Conservation (phyloP, 2,888 invertebrate species). For the Slavum lentiscoides region DNA sequence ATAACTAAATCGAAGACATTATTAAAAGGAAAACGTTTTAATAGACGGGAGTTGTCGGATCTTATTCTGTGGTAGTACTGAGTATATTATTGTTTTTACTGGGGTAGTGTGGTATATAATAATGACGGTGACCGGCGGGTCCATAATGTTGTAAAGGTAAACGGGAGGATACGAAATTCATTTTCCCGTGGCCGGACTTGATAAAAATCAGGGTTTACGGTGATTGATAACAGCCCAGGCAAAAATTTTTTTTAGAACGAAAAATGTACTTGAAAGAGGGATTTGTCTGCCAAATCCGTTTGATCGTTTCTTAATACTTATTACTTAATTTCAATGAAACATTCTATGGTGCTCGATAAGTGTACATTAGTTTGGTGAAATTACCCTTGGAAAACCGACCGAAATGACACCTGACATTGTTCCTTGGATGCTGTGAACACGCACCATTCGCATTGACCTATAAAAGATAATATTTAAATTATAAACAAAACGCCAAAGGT, state of each 20-base stretch:
- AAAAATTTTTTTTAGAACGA: slow-evolving; percentile 47
- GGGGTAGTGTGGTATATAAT: too few relatives aligned
- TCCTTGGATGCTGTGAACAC: slow-evolving; percentile 30
- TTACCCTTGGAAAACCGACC: background rate
- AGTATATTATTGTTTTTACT: too few relatives aligned
- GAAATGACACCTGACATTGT: slow-evolving; percentile 16
- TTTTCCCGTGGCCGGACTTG: slow-evolving; percentile 18
- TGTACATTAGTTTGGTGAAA: background rate
- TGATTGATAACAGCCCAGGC: slow-evolving; percentile 37
- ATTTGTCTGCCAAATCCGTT: slow-evolving; percentile 17
- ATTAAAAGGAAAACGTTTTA: too few relatives aligned
- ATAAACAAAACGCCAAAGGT: slow-evolving; percentile 34
- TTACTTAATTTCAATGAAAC: background rate
- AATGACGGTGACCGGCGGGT: too few relatives aligned
- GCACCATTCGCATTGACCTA: slow-evolving; percentile 38
- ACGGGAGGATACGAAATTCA: slow-evolving; percentile 15
- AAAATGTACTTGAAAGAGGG: slow-evolving; percentile 32
- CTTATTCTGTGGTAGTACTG: too few relatives aligned
- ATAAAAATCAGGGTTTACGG: slow-evolving; percentile 48
- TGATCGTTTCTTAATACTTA: background rate
- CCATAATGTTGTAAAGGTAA: slow-evolving; percentile 12
- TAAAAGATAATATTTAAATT: slow-evolving; percentile 42
- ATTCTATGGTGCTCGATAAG: slow-evolving; percentile 15
- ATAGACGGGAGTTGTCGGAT: too few relatives aligned
- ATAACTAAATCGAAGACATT: too few relatives aligned